Percentiles rank a stretch among this genome's conserved stretches.
phyloP scores from a whole-genome alignment of 2,797 vertebrate species.

The Protonibea diacanthus region DNA sequence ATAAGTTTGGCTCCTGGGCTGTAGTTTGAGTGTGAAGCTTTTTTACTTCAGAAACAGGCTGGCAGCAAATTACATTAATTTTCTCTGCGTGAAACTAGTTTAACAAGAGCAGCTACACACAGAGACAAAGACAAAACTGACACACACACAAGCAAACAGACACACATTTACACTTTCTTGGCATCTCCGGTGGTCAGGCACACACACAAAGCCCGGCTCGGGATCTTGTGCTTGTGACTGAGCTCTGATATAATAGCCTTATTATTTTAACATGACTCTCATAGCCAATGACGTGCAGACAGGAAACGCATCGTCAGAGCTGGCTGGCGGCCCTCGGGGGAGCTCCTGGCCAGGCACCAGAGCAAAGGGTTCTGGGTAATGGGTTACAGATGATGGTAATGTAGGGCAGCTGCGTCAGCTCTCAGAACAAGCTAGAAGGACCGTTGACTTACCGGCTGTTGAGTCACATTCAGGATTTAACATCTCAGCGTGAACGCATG shows the following conservation, averaged over 20 bases:
- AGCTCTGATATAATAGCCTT: constrained; percentile 54
- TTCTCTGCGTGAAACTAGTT: constrained; percentile 6
- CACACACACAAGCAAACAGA: constrained; percentile 21
- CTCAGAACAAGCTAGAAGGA: constrained; percentile 22
- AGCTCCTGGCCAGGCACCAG: constrained; percentile 34
- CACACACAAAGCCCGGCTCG: constrained; percentile 15
- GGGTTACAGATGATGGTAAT: constrained; percentile 67
- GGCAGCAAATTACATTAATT: constrained; percentile 2
- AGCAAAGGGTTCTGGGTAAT: constrained; percentile 70
- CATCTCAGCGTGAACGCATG: constrained; percentile 24
- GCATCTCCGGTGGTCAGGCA: constrained; percentile 10
- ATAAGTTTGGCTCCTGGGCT: not conserved
- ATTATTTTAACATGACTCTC: constrained; percentile 60
- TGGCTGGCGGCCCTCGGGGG: constrained; percentile 40
- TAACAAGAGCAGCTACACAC: constrained; percentile 12
- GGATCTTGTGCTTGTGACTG: constrained; percentile 44
- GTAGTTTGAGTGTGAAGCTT: not conserved
- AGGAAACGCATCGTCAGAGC: constrained; percentile 64
- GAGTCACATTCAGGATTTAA: constrained; percentile 64
- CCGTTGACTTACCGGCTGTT: constrained; percentile 47
- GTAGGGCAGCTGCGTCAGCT: constrained; percentile 58
- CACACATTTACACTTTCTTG: constrained; percentile 34
- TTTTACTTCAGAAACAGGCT: constrained; percentile 9
- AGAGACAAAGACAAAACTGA: not conserved
- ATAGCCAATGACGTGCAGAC: constrained; percentile 34